These are phyloP conservation scores for Montipora capitata DNA, from an alignment of 92 coral and sea anemone species.

Conservation along the genomic window DNA sequence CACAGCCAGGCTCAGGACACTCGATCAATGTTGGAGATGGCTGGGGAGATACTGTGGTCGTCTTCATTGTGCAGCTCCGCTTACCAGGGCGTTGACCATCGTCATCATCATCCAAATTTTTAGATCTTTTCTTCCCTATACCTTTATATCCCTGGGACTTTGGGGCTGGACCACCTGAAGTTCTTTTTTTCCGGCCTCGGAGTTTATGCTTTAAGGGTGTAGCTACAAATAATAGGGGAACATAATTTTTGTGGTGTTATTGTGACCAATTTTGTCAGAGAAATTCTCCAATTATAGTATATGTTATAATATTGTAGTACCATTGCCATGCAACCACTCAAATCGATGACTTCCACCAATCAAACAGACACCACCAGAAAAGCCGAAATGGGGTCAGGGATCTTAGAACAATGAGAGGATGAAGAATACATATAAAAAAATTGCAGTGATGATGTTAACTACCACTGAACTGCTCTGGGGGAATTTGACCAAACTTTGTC, in stretches of 20 bases:
- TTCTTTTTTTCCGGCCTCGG: conserved; percentile 86
- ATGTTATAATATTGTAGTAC: no score
- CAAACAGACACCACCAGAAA: no score
- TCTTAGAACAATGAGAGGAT: no score
- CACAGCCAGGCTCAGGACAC: conserved; percentile 98
- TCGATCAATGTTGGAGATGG: conserved; percentile 98
- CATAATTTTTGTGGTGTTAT: neutral
- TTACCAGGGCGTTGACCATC: conserved; percentile 97
- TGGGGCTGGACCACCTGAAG: conserved; percentile 70
- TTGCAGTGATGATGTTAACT: no score
- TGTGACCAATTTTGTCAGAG: neutral
- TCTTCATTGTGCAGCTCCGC: conserved; percentile 95
- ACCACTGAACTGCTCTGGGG: no score
- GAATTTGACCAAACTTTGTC: no score
- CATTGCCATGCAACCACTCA: no score
- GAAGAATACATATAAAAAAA: no score
- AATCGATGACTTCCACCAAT: no score
- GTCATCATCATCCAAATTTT: conserved; percentile 87
- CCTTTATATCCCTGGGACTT: conserved; percentile 72
- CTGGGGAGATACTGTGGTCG: conserved; percentile 85
- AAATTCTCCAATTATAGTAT: neutral
- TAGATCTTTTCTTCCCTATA: conserved; percentile 76
- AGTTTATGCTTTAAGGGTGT: conserved; percentile 93
- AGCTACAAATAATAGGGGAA: conserved; percentile 34
- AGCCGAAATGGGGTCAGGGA: no score